phyloP scores from a whole-genome alignment of 1,140 invertebrate genomes.

The Harlomillsia oculata region DNA sequence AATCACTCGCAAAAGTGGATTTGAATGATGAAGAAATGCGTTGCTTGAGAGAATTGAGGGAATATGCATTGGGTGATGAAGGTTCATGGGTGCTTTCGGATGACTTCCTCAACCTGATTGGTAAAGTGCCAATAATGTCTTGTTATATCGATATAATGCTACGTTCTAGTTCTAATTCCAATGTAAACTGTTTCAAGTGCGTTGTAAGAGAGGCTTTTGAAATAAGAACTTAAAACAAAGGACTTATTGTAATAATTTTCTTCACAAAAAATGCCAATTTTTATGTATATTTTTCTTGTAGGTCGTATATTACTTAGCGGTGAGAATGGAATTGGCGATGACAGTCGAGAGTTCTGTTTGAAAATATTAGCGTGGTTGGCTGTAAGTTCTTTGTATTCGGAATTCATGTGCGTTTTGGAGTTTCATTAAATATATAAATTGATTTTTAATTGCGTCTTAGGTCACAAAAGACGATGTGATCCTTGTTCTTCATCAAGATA shows the following conservation, averaged over 20 bases:
- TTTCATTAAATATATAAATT: conserved; percentile 1
- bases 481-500: conserved; percentile 77
- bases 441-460: conserved; percentile 22
- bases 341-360: conserved; percentile 21
- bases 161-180: not conserved
- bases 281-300: conserved; percentile 7
- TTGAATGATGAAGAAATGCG: conserved; percentile 38
- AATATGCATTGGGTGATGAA: conserved; percentile 76
- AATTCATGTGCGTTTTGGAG: too few species aligned
- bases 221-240: not conserved
- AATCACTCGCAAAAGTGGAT: conserved; percentile 29
- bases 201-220: too few species aligned
- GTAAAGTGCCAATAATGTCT: conserved; percentile 39
- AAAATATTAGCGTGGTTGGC: conserved; percentile 4
- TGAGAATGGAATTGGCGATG: conserved; percentile 30
- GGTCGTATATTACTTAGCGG: conserved; percentile 26
- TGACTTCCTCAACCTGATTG: conserved; percentile 71
- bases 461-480: conserved; percentile 72
- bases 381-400: not conserved
- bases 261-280: not conserved
- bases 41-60: conserved; percentile 55
- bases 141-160: not conserved
- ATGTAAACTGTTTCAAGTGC: too few species aligned
- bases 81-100: conserved; percentile 85
- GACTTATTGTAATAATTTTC: not conserved